Evolutionary conservation across 2,888 invertebrate species (phyloP).

Genomic region (Laspeyria flexula): DNA sequence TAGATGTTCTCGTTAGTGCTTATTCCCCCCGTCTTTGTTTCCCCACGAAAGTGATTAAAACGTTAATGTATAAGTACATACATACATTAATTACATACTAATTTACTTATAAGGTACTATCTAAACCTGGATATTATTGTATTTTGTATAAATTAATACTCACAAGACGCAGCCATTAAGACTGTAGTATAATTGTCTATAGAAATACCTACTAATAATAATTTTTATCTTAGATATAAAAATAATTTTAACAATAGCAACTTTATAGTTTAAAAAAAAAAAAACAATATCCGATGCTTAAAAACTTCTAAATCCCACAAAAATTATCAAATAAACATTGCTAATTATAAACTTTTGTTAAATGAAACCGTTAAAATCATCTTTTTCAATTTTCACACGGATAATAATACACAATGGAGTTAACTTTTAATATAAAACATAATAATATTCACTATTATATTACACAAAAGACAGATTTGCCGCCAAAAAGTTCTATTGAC

Average conservation of each 20-base stretch:
- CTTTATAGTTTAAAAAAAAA: neutral
- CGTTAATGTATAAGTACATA: no score
- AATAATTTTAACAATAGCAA: neutral
- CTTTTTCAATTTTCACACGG: constrained; percentile 41
- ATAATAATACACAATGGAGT: constrained; percentile 50
- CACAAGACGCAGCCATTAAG: no score
- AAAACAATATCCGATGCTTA: neutral
- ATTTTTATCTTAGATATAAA: no score
- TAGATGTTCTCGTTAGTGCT: no score
- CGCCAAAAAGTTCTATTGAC: constrained; percentile 57
- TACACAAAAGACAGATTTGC: constrained; percentile 57
- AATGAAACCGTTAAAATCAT: constrained; percentile 47
- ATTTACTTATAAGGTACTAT: no score
- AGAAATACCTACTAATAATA: no score
- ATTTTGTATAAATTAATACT: no score
- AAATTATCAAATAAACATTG: constrained; percentile 41
- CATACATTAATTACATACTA: no score
- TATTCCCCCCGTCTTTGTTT: no score
- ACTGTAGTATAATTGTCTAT: no score
- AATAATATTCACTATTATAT: constrained; percentile 53
- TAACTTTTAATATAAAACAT: constrained; percentile 55
- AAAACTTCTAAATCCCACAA: constrained; percentile 11
- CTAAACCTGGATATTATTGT: no score
- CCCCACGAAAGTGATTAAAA: no score
- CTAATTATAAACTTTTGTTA: constrained; percentile 44